Base-by-base conservation (phyloP, 2,888 invertebrate species). In the Patella pellucida region DNA sequence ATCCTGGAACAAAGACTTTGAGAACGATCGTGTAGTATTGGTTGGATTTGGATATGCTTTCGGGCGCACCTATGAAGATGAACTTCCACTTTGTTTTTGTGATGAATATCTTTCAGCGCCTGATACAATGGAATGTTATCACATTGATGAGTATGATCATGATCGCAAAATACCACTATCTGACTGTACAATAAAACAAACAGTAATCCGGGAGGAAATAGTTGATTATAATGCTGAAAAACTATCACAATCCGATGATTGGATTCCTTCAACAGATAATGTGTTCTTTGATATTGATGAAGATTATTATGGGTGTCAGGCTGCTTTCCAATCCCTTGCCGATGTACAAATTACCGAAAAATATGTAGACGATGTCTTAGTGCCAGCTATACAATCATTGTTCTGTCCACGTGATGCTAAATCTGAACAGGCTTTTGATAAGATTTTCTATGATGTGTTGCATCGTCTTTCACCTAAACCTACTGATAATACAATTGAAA, bases 201-300 rank as follows among this genome's bases (percentile, higher is more conserved):
- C 62, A 11, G 19, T 84, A 14, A 76, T 78, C 1, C 70, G 78
- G 1, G 82, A 83, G 73, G 79, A 82, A 67, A 69, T 85, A 9
- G 72, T 79, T 16, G 84, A 85, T 69, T 68, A 72, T 3, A 52
- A 74, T 11, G 84, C 83, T 5, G 19, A 79, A 3, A 23, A 71
- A 7, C 77, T 76, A 54, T 76, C 81, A 12, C 62, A 68, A n/a
- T 72, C 71, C 16, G 62, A 69, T 7, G 75, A 78, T 19, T 79
- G 76, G 75, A 52, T 82, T 14, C 67, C 41, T 0, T 54, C 74
- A 52, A 67, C 62, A 12, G 79, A 81, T n/a, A 78, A 78, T 14
- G 76, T 83, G 11, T 70, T 85, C n/a, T 71, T 85, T 12, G 85
- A 85, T 70, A n/a, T n/a, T n/a, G n/a, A n/a, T n/a, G n/a, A n/a